Evolutionary conservation across 2,113 vertebrate genomes (phyloP).

Genomic region (Entomyzon cyanotis): DNA sequence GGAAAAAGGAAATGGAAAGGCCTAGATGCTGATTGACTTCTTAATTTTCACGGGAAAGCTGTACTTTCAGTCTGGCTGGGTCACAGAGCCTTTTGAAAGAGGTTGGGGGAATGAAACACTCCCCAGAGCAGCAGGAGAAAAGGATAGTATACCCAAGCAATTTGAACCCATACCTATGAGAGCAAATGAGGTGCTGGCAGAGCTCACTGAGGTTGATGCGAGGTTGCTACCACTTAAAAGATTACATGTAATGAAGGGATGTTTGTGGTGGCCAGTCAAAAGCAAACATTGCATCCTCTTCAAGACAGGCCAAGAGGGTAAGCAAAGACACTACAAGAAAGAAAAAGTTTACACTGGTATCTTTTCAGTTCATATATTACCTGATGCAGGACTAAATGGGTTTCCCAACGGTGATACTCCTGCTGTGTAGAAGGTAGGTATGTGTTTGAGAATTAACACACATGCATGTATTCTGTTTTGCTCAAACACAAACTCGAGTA

Average conservation of each 20-base stretch:
- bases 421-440: background rate
- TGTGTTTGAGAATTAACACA: background rate
- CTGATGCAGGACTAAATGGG: background rate
- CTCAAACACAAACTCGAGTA: background rate
- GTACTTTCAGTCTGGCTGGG: background rate
- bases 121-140: background rate
- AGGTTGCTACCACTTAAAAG: background rate
- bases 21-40: background rate
- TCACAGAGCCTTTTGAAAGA: background rate
- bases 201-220: background rate
- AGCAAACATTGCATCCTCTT: background rate
- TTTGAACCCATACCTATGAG: background rate
- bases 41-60: background rate
- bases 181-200: background rate
- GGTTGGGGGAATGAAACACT: background rate
- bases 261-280: background rate
- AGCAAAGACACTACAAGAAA: background rate
- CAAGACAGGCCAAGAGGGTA: background rate
- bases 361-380: background rate
- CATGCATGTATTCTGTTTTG: fast-evolving
- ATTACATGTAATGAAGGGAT: background rate
- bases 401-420: background rate
- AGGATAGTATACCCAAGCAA: background rate
- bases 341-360: background rate
- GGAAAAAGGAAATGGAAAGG: background rate